Percentiles rank a stretch among this genome's conserved stretches.
phyloP scores from a whole-genome alignment of 2,797 vertebrate genomes.

The Prunella strophiata region DNA sequence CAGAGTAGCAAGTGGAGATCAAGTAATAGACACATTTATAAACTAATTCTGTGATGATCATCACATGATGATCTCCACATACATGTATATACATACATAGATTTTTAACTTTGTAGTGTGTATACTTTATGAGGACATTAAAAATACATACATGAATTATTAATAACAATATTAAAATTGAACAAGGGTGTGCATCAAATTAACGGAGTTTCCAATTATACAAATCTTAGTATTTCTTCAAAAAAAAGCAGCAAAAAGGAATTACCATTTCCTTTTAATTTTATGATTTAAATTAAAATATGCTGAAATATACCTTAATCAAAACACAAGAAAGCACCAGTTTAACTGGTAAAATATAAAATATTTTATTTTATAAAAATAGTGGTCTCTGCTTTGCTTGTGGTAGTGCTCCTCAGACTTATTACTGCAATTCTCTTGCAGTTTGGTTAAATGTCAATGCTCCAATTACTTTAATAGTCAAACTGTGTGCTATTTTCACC shows the following conservation, averaged over 20 bases:
- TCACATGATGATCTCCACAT: not conserved
- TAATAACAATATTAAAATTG: not conserved
- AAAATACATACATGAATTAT: not conserved
- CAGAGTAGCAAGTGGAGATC: not conserved
- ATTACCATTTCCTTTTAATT: not conserved
- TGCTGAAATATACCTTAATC: not conserved
- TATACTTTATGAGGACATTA: not conserved
- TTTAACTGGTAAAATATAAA: not conserved
- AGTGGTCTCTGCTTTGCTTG: slow-evolving; percentile 12
- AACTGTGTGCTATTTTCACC: slow-evolving; percentile 69
- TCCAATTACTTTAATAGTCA: slow-evolving; percentile 76
- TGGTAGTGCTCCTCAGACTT: slow-evolving; percentile 38
- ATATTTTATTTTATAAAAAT: not conserved
- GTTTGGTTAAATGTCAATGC: slow-evolving; percentile 72
- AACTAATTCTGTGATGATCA: not conserved
- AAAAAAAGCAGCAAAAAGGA: not conserved
- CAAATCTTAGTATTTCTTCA: not conserved
- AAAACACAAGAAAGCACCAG: not conserved
- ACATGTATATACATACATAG: not conserved
- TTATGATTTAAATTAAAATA: not conserved
- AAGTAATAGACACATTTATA: not conserved
- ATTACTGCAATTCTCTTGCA: slow-evolving; percentile 59
- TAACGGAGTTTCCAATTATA: not conserved
- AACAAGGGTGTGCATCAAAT: not conserved
- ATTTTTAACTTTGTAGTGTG: not conserved